These are phyloP conservation scores for Mycetomoellerius zeteki DNA, from an alignment of 1,140 invertebrate genomes.

Conservation along the genomic window DNA sequence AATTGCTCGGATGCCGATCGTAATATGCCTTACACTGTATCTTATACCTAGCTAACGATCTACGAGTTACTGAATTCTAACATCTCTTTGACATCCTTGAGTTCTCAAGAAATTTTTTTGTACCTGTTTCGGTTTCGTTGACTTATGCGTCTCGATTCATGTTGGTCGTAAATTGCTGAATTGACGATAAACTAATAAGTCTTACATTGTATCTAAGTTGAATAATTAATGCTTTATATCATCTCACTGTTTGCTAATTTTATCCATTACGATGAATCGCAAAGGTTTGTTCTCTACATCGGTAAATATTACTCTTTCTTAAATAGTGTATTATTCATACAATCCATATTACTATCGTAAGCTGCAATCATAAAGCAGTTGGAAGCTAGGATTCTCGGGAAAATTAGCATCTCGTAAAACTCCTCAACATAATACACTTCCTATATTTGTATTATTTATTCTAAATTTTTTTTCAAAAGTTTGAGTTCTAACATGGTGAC, in stretches of 20 bases:
- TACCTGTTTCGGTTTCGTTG: neutral
- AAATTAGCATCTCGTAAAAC: neutral
- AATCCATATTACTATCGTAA: neutral
- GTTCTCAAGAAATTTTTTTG: neutral
- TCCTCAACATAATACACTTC: neutral
- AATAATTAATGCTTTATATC: neutral
- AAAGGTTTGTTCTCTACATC: neutral
- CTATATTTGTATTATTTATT: neutral
- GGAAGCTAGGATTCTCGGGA: neutral
- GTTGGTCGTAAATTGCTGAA: neutral
- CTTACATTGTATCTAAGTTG: neutral
- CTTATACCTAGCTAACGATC: constrained; percentile 7
- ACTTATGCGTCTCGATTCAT: neutral
- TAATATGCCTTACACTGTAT: constrained; percentile 14
- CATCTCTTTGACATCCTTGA: neutral
- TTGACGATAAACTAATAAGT: neutral
- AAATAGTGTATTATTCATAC: neutral
- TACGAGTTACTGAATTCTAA: neutral
- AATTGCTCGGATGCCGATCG: constrained; percentile 40
- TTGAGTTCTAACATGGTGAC: neutral
- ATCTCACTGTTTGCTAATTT: neutral
- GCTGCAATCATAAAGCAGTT: neutral
- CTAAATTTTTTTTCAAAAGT: neutral
- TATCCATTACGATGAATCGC: neutral
- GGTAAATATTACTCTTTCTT: neutral